These are phyloP conservation scores for Catagonus wagneri DNA, from an alignment of 2,113 vertebrate species.

Conservation along the genomic window DNA sequence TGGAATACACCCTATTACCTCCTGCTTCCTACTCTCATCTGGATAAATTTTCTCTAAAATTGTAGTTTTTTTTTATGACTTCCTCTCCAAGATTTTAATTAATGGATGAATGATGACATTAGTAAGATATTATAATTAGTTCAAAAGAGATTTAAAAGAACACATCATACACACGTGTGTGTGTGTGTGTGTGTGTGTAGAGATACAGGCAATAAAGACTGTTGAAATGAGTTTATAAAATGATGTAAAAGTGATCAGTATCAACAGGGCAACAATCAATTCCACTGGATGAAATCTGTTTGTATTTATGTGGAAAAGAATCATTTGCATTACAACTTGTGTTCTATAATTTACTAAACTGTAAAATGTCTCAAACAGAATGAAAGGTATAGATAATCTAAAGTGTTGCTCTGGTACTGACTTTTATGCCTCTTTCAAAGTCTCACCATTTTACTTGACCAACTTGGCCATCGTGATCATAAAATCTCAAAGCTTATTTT, in stretches of 20 bases:
- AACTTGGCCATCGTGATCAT: neutral
- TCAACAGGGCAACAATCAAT: neutral
- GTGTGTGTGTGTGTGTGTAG: neutral
- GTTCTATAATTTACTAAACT: neutral
- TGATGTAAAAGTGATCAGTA: slow-evolving; percentile 12
- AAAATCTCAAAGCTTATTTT: slow-evolving; percentile 20
- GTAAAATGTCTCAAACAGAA: neutral
- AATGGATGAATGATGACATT: neutral
- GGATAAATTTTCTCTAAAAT: neutral
- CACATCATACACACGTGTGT: neutral
- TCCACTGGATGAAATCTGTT: neutral
- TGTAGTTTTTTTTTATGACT: neutral
- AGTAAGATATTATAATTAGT: neutral
- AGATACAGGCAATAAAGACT: neutral
- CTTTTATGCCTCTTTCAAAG: neutral
- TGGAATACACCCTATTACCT: neutral
- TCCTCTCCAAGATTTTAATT: neutral
- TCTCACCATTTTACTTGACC: neutral
- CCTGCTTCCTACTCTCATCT: neutral
- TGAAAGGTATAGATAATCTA: neutral
- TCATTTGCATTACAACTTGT: neutral
- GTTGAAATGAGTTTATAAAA: neutral
- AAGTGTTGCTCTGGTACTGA: neutral
- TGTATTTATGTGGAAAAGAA: neutral
- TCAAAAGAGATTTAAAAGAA: neutral